Base-by-base conservation (phyloP, 2,113 vertebrate species). In the Limnothrissa miodon region DNA sequence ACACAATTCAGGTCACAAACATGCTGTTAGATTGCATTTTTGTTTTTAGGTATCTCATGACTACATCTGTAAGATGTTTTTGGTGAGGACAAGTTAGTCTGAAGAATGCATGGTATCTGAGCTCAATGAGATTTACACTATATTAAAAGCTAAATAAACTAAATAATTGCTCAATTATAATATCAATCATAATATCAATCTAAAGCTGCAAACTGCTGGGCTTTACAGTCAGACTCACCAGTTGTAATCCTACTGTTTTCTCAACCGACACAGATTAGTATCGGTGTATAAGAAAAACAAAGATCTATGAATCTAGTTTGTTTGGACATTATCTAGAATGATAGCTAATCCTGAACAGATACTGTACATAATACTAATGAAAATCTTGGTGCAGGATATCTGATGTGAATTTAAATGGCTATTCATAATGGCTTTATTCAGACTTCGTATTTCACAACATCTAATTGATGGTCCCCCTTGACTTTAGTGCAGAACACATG, bases 401-500 rank as follows among this genome's bases (percentile, higher is more conserved):
- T 85, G 51, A 85, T 46, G 83, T 85, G 90, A 88, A 91, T 90
- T 87, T 89, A 90, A 92, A 91, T 81, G 66, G 66, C 83, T 89
- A 83, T 23, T 86, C 29, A 33, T 36, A 74, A 13, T 15, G 51
- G 25, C 29, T 36, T 13, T 25, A 29, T 62, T 25, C 59, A 62
- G 59, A 25, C 15, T 79, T 90, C 82, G 23, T 83, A 83, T 86
- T 92, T 79, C 66, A 79, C 91, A 91, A 92, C 88, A 90, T 88
- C 89, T 93, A 93, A 94, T 91, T 93, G 92, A 93, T 90, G 90
- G 86, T 89, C 89, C 86, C 89, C 89, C 86, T 86, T 88, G 93
- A 91, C 91, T 90, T 93, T 91, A 94, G 92, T 87, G 90, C 91
- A 93, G 95, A 92, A 92, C 92, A 94, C 93, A 95, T 93, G 94